These are phyloP conservation scores for Bagarius yarrelli DNA, from an alignment of 2,113 vertebrate species.

Conservation along the genomic window DNA sequence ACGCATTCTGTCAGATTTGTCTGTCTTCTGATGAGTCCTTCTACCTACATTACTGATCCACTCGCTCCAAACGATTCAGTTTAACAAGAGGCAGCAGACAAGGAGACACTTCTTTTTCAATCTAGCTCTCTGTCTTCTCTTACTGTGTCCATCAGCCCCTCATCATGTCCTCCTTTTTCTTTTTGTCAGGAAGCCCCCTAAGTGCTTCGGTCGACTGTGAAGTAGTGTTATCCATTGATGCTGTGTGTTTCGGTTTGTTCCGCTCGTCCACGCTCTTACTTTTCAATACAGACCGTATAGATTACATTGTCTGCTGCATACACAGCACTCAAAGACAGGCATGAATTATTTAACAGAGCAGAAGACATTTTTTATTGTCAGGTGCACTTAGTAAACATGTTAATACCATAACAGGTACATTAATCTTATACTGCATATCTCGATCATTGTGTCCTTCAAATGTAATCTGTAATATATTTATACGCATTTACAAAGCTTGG, in stretches of 20 bases:
- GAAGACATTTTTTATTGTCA: background rate
- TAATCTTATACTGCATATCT: background rate
- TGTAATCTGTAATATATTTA: background rate
- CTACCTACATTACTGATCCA: constrained; percentile 41
- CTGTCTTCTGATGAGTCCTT: constrained; percentile 64
- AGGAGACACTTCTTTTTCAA: constrained; percentile 3
- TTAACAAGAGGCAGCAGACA: constrained; percentile 31
- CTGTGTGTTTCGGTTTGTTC: constrained; percentile 18
- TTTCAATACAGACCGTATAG: background rate
- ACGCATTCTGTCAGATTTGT: constrained; percentile 73
- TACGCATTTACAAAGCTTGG: background rate
- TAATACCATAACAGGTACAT: background rate
- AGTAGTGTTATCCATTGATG: background rate
- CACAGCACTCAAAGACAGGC: background rate
- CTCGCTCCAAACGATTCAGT: constrained; percentile 29
- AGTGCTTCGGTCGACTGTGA: background rate
- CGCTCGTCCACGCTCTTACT: background rate
- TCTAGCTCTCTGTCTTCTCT: constrained; percentile 16
- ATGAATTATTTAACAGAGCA: background rate
- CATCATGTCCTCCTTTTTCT: constrained; percentile 1
- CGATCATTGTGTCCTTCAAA: background rate
- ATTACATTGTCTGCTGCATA: background rate
- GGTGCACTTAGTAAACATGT: background rate
- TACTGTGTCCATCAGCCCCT: constrained; percentile 17
- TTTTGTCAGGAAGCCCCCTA: background rate